Evolutionary conservation across 2,888 invertebrate genomes (phyloP).

Genomic region (Dioctria linearis): DNA sequence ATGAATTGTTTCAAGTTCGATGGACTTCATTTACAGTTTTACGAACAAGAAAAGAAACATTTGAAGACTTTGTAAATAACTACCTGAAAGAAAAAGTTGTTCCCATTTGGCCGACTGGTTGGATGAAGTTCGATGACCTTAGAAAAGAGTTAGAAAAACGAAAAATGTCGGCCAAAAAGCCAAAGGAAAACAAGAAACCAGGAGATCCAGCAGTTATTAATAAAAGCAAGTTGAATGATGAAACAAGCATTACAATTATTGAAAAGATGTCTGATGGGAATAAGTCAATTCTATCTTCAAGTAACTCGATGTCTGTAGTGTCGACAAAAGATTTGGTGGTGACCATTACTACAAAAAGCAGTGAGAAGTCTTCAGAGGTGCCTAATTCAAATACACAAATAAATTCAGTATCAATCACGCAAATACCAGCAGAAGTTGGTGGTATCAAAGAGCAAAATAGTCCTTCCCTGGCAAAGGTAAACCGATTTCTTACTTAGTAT

Average conservation of each 20-base stretch:
- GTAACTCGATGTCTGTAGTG: slow-evolving; percentile 52
- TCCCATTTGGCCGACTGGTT: slow-evolving; percentile 74
- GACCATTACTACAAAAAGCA: slow-evolving; percentile 55
- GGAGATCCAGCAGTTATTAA: slow-evolving; percentile 20
- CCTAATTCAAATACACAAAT: slow-evolving; percentile 46
- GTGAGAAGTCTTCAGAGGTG: slow-evolving; percentile 54
- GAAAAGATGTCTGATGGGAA: slow-evolving; percentile 20
- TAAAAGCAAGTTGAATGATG: slow-evolving; percentile 40
- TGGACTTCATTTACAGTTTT: slow-evolving; percentile 69
- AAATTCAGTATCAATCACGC: slow-evolving; percentile 57
- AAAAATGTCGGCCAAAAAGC: slow-evolving; percentile 62
- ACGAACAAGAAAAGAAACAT: slow-evolving; percentile 70
- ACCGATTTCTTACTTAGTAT: neutral
- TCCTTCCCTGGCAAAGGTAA: slow-evolving; percentile 1
- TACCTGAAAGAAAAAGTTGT: slow-evolving; percentile 72
- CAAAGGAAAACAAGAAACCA: slow-evolving; percentile 62
- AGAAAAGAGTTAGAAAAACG: slow-evolving; percentile 68
- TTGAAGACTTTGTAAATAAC: slow-evolving; percentile 71
- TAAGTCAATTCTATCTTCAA: slow-evolving; percentile 57
- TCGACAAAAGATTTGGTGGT: slow-evolving; percentile 56
- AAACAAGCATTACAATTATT: slow-evolving; percentile 40
- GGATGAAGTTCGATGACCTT: slow-evolving; percentile 72
- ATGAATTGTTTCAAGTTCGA: slow-evolving; percentile 68
- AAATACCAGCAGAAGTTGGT: slow-evolving; percentile 45
- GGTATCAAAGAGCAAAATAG: slow-evolving; percentile 21